These are phyloP conservation scores for Amorpha juglandis DNA, from an alignment of 2,888 invertebrate genomes.

Conservation along the genomic window DNA sequence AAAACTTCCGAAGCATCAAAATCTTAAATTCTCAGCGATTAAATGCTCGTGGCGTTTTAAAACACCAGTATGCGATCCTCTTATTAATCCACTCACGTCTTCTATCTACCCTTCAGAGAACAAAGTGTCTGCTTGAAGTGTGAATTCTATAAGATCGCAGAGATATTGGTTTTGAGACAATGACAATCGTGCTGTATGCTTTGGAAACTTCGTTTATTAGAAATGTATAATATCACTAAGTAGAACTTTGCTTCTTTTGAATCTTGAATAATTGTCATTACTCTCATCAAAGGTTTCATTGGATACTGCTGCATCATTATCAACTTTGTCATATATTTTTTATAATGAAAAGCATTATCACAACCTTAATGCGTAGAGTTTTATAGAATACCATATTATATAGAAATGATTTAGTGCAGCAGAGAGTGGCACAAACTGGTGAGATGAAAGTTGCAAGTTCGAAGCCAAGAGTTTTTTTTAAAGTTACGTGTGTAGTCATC, in stretches of 20 bases:
- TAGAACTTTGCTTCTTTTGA: background rate
- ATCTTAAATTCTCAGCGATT: slow-evolving; percentile 1
- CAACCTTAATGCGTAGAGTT: no score
- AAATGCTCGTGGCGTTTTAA: background rate
- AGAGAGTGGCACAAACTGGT: no score
- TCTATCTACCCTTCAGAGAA: slow-evolving; percentile 65
- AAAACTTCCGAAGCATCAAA: background rate
- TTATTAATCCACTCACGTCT: slow-evolving; percentile 59
- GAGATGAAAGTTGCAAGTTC: no score
- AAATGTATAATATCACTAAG: slow-evolving; percentile 15
- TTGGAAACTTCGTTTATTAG: slow-evolving; percentile 12
- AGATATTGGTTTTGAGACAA: slow-evolving; percentile 57
- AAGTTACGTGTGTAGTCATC: no score
- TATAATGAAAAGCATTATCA: no score
- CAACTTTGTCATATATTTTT: no score
- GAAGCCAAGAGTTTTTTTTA: no score
- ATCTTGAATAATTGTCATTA: background rate
- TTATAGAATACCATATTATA: no score
- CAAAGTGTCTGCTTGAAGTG: slow-evolving; percentile 64
- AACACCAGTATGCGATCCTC: slow-evolving; percentile 23
- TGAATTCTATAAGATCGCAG: slow-evolving; percentile 57
- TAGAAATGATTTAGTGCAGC: no score
- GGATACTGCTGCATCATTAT: no score
- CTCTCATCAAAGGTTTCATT: background rate
- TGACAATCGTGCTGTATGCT: slow-evolving; percentile 31